Base-by-base conservation (phyloP, 2,888 invertebrate species). In the Andrena haemorrhoa region DNA sequence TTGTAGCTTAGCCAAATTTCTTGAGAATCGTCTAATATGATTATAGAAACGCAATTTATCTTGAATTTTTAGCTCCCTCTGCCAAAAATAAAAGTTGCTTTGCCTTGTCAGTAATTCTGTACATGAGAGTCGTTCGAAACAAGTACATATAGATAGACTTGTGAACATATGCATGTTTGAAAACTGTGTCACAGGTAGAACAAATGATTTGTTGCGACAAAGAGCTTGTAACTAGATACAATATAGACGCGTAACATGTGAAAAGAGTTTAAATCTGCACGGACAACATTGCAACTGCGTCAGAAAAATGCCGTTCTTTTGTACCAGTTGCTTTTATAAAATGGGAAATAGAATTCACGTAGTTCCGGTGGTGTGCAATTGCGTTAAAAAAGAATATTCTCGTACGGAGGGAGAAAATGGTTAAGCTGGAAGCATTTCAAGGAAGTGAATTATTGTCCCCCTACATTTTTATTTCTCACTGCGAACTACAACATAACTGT, bases 331-430 rank as follows among this genome's bases (percentile, higher is more conserved):
- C 20, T 29, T 29, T 26, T 26, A 7, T 58, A 58, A 26, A 26
- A 29, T 58, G 16, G 16, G 16, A 29, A 12, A 58, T 10, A 16
- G 8, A 58, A 58, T 58, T 29, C 26, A 5, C 16, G 10, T 10
- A 26, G 26, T 58, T 29, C 29, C 58, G 12, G 58, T 16, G 16
- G 16, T 16, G 29, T 58, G 16, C 29, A 29, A 58, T 58, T 58
- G 26, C 29, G 16, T 58, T 58, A 29, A 58, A 29, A 10, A 20
- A 58, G 58, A 58, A 58, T 29, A 26, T 58, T 58, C 58, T 56
- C 29, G 58, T 58, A 58, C 20, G 16, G 26, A 12, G 56, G 29
- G 10, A 26, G 29, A 58, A 26, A 16, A 58, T 29, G 26, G 16
- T 26, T 26, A 16, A 26, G 26, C 26, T 58, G 16, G 16, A 58